These are phyloP conservation scores for Lytechinus variegatus DNA, from an alignment of 35 echinoderm and acorn worm species.

Conservation along the genomic window DNA sequence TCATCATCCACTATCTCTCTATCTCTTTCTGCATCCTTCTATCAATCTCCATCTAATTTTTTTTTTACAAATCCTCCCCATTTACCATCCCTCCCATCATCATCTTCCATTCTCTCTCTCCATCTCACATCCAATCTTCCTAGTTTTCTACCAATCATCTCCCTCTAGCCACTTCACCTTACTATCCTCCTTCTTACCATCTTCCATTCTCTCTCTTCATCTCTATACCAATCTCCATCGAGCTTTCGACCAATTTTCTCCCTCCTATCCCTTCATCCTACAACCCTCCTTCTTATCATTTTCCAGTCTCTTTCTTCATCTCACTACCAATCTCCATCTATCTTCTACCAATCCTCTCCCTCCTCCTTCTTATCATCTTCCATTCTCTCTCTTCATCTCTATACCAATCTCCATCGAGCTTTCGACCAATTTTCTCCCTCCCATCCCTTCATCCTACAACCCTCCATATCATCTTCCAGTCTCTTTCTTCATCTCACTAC, in stretches of 20 bases:
- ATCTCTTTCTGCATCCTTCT: neutral
- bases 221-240: neutral
- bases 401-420: neutral
- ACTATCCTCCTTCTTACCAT: conserved; percentile 29
- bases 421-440: conserved; percentile 31
- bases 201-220: neutral
- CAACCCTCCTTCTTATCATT: too few species aligned
- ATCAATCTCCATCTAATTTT: neutral
- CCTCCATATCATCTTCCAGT: neutral
- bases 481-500: neutral
- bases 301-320: neutral
- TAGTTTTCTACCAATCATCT: too few species aligned
- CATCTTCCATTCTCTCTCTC: neutral
- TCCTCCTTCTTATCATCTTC: conserved; percentile 23
- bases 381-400: neutral
- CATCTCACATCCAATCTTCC: neutral
- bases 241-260: conserved; percentile 41
- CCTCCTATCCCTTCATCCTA: too few species aligned
- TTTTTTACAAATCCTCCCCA: neutral
- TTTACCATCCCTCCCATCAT: neutral
- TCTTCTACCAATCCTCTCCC: neutral
- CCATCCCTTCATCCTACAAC: too few species aligned
- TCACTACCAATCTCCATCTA: neutral
- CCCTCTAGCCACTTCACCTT: neutral
- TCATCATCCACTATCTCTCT: neutral